Base-by-base conservation (phyloP, 1,140 invertebrate genomes). In the Apis cerana region DNA sequence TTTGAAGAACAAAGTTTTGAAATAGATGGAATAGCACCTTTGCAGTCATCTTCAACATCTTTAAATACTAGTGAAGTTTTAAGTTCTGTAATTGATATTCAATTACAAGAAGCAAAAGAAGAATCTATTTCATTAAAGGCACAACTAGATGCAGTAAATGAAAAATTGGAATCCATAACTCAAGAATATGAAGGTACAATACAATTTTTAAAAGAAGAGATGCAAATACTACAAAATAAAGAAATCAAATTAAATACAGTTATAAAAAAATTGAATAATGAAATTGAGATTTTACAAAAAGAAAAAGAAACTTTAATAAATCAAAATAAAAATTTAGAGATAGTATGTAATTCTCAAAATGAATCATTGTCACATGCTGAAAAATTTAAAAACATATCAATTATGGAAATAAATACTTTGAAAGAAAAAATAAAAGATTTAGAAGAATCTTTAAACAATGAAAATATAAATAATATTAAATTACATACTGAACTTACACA, bases 11-110 rank as follows among this genome's bases (percentile, higher is more conserved):
- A 90, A 62, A 94, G 93, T 85, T 92, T 93, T 69, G 93, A 94
- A 68, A 82, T 90, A 43, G 93, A 94, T 27, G 90, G 71, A 1
- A 12, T 59, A 48, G 21, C 15, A 52, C 33, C 62, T 19, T 48
- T 68, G 54, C 19, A 58, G 70, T 12, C 70, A 48, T 12, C 21
- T n/a, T 87, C 7, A 48, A 11, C 64, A 8, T 68, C 75, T 0
- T 82, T 88, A 0, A 86, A 89, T n/a, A 85, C 62, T 17, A 92
- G 90, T 67, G 94, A 94, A 84, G 85, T 82, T 68, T 59, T 94
- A 23, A 94, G 93, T 89, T 92, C 93, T 19, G 91, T 94, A 10
- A 86, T 94, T 33, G 94, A 94, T 9, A 91, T 94, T 54, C 94
- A 94, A 56, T 83, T 94, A 8, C 84, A 91, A 74, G 94, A 94